phyloP scores from a whole-genome alignment of 2,113 vertebrate genomes.

The Rynchops niger region DNA sequence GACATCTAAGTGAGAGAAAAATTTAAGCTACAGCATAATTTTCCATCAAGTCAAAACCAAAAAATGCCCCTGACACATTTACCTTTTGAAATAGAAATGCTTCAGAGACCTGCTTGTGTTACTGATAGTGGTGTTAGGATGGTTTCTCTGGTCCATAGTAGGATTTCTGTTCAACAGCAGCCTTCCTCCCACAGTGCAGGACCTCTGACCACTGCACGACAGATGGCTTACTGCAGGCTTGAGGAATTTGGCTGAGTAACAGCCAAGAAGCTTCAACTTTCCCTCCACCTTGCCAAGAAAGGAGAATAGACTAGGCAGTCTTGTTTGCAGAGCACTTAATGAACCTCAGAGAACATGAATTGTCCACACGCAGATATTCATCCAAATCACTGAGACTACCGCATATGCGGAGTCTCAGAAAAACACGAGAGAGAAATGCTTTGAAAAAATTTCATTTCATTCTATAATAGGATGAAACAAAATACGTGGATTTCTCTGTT shows the following conservation, averaged over 20 bases:
- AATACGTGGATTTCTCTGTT: background rate
- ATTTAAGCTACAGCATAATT: background rate
- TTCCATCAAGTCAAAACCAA: background rate
- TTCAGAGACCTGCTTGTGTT: background rate
- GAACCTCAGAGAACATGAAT: background rate
- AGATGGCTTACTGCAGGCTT: background rate
- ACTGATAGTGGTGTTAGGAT: background rate
- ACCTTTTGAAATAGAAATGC: background rate
- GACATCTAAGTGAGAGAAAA: background rate
- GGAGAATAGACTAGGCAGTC: background rate
- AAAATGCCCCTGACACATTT: background rate
- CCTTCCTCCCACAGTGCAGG: background rate
- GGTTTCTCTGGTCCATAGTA: background rate
- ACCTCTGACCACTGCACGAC: background rate
- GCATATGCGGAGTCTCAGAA: background rate
- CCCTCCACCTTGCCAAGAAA: background rate
- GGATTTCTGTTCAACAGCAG: background rate
- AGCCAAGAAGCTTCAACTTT: background rate
- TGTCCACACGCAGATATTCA: background rate
- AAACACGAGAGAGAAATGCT: background rate
- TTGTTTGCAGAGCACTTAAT: background rate
- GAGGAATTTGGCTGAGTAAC: background rate
- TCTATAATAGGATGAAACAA: background rate
- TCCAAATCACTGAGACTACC: background rate
- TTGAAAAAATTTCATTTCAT: background rate